Percentiles rank a stretch among this genome's conserved stretches.
phyloP scores from a whole-genome alignment of 1,140 invertebrate species.

The Gonatopus flavifemur region DNA sequence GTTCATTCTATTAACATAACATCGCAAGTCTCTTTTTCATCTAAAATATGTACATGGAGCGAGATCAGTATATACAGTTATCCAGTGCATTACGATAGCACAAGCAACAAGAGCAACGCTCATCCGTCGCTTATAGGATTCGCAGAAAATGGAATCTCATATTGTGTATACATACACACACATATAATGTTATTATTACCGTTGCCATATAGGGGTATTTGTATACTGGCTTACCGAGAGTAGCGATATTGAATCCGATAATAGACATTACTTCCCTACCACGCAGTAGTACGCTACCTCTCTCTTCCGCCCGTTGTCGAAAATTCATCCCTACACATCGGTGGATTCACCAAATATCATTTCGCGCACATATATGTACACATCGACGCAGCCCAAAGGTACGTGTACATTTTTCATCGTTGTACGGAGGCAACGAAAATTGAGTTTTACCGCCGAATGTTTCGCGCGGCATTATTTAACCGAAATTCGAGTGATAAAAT shows the following conservation, averaged over 20 bases:
- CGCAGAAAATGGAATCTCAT: slow-evolving; percentile 47
- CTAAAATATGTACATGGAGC: no score
- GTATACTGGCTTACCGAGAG: slow-evolving; percentile 56
- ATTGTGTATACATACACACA: no score
- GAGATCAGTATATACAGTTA: no score
- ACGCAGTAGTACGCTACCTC: slow-evolving; percentile 5
- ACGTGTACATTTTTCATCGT: slow-evolving; percentile 5
- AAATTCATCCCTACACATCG: neutral
- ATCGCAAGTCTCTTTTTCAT: no score
- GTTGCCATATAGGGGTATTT: slow-evolving; percentile 57
- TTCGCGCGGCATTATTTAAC: slow-evolving; percentile 37
- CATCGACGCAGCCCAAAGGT: neutral
- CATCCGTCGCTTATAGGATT: slow-evolving; percentile 45
- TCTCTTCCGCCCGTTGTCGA: slow-evolving; percentile 2
- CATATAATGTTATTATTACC: slow-evolving; percentile 56
- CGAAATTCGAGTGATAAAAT: slow-evolving; percentile 45
- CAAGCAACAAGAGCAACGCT: no score
- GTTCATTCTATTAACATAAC: no score
- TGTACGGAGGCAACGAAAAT: no score
- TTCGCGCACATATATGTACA: slow-evolving; percentile 19
- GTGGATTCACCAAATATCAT: slow-evolving; percentile 30
- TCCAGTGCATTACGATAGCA: no score
- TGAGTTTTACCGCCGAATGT: no score
- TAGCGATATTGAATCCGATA: slow-evolving; percentile 58
- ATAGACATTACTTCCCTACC: slow-evolving; percentile 49